phyloP scores from a whole-genome alignment of 1,140 invertebrate genomes.

The Drosophila lacteicornis region DNA sequence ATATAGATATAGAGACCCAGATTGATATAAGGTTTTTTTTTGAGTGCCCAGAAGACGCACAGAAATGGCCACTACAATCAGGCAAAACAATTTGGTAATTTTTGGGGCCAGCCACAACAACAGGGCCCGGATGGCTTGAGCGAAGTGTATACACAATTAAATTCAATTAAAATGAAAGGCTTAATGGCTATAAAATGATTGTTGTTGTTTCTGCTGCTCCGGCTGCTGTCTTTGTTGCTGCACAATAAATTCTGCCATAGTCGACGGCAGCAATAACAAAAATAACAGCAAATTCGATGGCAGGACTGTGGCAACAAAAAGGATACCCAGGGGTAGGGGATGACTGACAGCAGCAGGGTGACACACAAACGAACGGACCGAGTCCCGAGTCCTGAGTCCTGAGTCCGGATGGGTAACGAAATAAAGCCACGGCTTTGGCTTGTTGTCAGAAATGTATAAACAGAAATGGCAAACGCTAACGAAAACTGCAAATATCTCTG shows the following conservation, averaged over 20 bases:
- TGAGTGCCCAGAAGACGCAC: conserved; percentile 10
- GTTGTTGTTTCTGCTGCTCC: conserved; percentile 30
- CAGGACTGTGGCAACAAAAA: conserved; percentile 32
- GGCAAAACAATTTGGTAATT: conserved; percentile 51
- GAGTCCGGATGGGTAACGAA: conserved; percentile 18
- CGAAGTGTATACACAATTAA: conserved; percentile 74
- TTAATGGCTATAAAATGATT: conserved; percentile 79
- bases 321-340: conserved; percentile 6
- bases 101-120: conserved; percentile 36
- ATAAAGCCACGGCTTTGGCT: conserved; percentile 38
- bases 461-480: conserved; percentile 54
- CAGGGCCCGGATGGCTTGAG: conserved; percentile 32
- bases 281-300: conserved; percentile 24
- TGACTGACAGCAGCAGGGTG: conserved; percentile 31
- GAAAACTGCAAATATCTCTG: conserved; percentile 51
- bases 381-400: conserved; percentile 15
- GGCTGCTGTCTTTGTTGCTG: conserved; percentile 17
- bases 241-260: conserved; percentile 60
- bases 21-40: background rate
- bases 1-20: no score
- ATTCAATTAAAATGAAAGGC: conserved; percentile 79
- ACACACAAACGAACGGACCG: conserved; percentile 15
- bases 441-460: conserved; percentile 54
- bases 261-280: conserved; percentile 29
- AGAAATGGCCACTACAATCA: conserved; percentile 18